phyloP scores from a whole-genome alignment of 2,113 vertebrate genomes.

The Hucho hucho region DNA sequence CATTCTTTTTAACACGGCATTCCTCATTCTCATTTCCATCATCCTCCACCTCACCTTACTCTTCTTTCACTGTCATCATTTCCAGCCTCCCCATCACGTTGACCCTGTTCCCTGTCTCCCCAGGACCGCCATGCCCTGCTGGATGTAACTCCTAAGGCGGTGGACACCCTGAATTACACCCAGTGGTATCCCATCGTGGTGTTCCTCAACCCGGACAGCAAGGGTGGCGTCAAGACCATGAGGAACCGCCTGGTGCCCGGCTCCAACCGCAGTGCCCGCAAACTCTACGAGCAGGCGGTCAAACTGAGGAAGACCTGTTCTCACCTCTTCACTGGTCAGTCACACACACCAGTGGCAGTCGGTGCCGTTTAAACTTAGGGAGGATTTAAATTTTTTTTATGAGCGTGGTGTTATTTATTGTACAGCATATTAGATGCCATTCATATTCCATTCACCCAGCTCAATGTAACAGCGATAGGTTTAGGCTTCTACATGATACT shows the following conservation, averaged over 20 bases:
- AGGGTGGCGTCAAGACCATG: constrained; percentile 91
- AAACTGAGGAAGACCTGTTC: constrained; percentile 89
- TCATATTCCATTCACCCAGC: too few relatives aligned
- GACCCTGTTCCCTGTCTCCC: neutral
- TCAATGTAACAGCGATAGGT: too few relatives aligned
- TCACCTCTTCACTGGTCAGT: constrained; percentile 89
- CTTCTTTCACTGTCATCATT: neutral
- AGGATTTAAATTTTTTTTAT: too few relatives aligned
- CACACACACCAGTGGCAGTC: neutral
- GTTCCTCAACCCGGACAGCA: constrained; percentile 94
- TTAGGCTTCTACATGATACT: too few relatives aligned
- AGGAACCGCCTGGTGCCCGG: constrained; percentile 84
- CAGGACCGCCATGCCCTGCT: constrained; percentile 91
- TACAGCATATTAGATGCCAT: too few relatives aligned
- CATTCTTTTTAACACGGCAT: too few relatives aligned
- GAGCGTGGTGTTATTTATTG: too few relatives aligned
- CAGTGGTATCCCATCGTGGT: constrained; percentile 99
- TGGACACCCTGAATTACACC: constrained; percentile 95
- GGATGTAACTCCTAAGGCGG: constrained; percentile 96
- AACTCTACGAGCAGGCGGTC: constrained; percentile 91
- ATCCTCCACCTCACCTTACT: neutral
- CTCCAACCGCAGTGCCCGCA: constrained; percentile 91
- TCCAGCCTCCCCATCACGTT: neutral
- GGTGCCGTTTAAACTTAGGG: too few relatives aligned
- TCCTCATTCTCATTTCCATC: too few relatives aligned